Evolutionary conservation across 2,888 invertebrate species (phyloP), one percentile per base, ranked within the genome.

Genomic region (Laothoe populi): DNA sequence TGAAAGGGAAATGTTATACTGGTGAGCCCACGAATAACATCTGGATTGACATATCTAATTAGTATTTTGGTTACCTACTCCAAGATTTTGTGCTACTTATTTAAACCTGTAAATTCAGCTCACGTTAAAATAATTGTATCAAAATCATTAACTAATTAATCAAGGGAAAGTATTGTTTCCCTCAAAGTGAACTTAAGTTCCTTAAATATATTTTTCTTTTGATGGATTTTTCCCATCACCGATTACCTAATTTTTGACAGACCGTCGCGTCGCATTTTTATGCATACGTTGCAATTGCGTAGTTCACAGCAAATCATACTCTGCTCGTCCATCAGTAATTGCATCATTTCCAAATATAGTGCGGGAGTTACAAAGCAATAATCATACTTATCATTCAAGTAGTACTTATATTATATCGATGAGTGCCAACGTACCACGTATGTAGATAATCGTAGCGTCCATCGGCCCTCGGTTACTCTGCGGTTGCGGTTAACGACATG

Each of bases 331-430:
- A 58, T 48, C 69, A 63, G 69, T 66, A 71, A 78, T 87, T 84
- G 79, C 84, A 86, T 87, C 87, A 87, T 72, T 71, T 74, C 79
- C 78, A 70, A 82, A 84, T 81, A 84, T 84, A 85, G 75, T 68
- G 49, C 7, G 26, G 69, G 65, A 69, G 67, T 72, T 72, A 73
- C 66, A 60, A 40, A 60, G 38, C 68, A 68, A 65, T 69, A 72
- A 72, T 73, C 73, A 65, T 42, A 48, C 48, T 40, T 70, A 67
- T 67, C 60, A 60, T 64, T 66, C 62, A 61, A 71, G 71, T 65
- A 67, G 57, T 64, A 58, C 48, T 59, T 59, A 68, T 65, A 66
- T 49, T 64, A 57, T 53, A 60, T 60, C 42, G 42, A 60, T 42
- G 19, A 60, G 42, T 42, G 19, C 45, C 45, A 44, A 45, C 21